phyloP scores from a whole-genome alignment of 2,888 invertebrate species.

The Scaeva pyrastri region DNA sequence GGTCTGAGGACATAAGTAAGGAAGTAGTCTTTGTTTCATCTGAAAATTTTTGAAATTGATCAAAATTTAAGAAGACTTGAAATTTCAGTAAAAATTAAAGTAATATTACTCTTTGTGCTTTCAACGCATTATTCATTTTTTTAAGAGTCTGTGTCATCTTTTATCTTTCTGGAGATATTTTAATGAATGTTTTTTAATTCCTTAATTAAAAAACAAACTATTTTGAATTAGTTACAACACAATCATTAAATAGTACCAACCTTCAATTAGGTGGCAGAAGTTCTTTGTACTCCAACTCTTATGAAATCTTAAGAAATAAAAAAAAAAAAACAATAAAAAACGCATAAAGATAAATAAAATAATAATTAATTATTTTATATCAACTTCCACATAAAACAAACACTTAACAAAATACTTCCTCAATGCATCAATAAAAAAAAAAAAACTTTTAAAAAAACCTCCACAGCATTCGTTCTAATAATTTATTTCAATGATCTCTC shows the following conservation, averaged over 20 bases:
- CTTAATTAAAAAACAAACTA: neutral
- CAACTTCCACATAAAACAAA: slow-evolving; percentile 2
- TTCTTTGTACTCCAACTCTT: too few species aligned
- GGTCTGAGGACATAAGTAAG: too few species aligned
- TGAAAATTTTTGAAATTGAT: too few species aligned
- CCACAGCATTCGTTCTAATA: slow-evolving; percentile 29
- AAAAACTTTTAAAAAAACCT: neutral
- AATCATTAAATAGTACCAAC: neutral
- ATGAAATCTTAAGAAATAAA: neutral
- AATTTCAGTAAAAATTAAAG: too few species aligned
- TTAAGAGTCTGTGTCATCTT: too few species aligned
- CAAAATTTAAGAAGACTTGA: too few species aligned
- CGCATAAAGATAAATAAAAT: slow-evolving; percentile 2
- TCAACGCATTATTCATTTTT: too few species aligned
- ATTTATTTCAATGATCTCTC: neutral
- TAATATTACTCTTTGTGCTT: too few species aligned
- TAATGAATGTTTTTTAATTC: too few species aligned
- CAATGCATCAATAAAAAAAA: slow-evolving; percentile 23
- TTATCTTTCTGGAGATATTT: too few species aligned
- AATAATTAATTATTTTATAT: slow-evolving; percentile 18
- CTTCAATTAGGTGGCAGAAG: neutral
- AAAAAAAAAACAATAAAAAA: slow-evolving; percentile 8
- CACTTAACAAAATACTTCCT: slow-evolving; percentile 26
- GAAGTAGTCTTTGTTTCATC: too few species aligned
- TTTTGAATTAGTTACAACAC: neutral